phyloP scores from a whole-genome alignment of 1,140 invertebrate species.

The Drosophila fuyamai region DNA sequence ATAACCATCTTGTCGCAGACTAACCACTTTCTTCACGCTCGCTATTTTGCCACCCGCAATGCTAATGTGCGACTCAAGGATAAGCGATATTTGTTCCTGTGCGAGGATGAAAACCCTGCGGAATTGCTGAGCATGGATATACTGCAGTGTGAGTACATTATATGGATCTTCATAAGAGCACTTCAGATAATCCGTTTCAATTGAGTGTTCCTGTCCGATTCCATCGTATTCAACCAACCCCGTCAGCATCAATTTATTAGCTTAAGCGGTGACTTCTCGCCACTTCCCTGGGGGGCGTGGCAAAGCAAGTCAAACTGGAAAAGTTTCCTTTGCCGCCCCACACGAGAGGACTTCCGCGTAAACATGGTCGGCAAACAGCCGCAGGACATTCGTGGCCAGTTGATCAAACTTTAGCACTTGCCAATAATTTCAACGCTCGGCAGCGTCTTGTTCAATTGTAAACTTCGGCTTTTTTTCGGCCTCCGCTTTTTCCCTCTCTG shows the following conservation, averaged over 20 bases:
- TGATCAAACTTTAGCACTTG: conserved; percentile 77
- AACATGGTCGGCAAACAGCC: conserved; percentile 49
- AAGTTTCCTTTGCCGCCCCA: conserved; percentile 26
- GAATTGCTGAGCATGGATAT: conserved; percentile 61
- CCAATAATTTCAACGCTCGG: conserved; percentile 80
- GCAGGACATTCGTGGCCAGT: conserved; percentile 50
- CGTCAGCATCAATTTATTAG: conserved; percentile 49
- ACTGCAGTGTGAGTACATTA: conserved; percentile 72
- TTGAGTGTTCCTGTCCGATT: conserved; percentile 19
- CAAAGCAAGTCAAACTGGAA: conserved; percentile 59
- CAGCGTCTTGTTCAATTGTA: conserved; percentile 75
- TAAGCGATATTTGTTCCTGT: conserved; percentile 77
- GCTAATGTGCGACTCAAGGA: conserved; percentile 75
- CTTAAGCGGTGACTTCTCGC: conserved; percentile 44
- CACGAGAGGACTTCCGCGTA: conserved; percentile 36
- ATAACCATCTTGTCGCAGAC: conserved; percentile 69
- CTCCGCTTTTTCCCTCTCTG: conserved; percentile 16
- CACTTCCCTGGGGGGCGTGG: conserved; percentile 40
- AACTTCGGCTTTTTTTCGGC: conserved; percentile 50
- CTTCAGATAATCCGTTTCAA: conserved; percentile 26
- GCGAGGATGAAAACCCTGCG: conserved; percentile 66
- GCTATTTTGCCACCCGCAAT: conserved; percentile 77
- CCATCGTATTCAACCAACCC: not conserved
- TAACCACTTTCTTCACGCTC: conserved; percentile 61
- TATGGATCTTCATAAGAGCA: conserved; percentile 8